Percentiles rank a stretch among this genome's conserved stretches.
Evolutionary conservation across 2,113 vertebrate species (phyloP).

Genomic region (Alligator mississippiensis): DNA sequence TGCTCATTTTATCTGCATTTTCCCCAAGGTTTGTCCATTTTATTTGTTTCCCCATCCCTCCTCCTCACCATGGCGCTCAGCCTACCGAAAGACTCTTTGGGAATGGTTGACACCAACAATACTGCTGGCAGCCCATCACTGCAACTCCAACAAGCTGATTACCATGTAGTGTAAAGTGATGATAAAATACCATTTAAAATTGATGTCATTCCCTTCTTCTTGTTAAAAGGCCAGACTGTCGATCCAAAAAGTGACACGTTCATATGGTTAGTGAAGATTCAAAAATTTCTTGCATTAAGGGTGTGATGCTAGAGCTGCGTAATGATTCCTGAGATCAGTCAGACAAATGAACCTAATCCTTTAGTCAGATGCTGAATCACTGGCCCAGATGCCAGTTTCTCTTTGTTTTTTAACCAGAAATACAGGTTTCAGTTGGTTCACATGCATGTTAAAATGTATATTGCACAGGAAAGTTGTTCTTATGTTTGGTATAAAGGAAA

Average conservation of each 20-base stretch:
- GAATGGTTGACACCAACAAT: neutral
- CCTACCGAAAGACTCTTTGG: neutral
- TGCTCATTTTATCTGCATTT: conserved; percentile 27
- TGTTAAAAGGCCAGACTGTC: neutral
- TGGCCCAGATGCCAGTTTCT: neutral
- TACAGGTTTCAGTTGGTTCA: conserved; percentile 21
- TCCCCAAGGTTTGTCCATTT: conserved; percentile 24
- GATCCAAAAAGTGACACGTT: fast-evolving
- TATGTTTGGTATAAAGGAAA: neutral
- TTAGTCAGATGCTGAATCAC: neutral
- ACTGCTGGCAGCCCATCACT: fast-evolving
- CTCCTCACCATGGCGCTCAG: neutral
- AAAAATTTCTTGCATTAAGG: neutral
- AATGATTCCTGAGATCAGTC: neutral
- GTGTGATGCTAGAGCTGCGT: neutral
- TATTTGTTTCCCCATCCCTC: neutral
- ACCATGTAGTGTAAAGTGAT: too few relatives aligned
- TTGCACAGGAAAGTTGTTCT: neutral
- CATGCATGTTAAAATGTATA: neutral
- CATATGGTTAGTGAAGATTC: neutral
- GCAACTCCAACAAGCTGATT: fast-evolving
- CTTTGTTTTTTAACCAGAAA: conserved; percentile 16
- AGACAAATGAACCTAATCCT: neutral
- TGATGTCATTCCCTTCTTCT: neutral
- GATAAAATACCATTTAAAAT: neutral